Evolutionary conservation across 2,888 invertebrate genomes (phyloP).

Genomic region (Drosophila aldrichi): DNA sequence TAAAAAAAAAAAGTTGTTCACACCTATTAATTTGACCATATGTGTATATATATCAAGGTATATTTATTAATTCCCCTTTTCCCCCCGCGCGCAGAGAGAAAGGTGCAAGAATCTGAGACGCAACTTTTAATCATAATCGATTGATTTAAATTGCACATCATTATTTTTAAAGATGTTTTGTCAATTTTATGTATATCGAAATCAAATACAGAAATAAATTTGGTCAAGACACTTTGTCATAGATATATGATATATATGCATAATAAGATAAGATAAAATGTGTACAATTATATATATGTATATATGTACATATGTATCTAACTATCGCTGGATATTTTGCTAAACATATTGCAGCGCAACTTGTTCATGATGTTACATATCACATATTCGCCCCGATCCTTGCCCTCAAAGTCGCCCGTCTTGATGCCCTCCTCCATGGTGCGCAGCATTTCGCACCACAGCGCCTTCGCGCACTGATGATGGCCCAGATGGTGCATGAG

Average conservation of each 20-base stretch:
- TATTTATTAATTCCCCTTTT: background rate
- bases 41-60: background rate
- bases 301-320: background rate
- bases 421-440: conserved; percentile 68
- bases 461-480: conserved; percentile 37
- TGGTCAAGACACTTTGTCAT: conserved; percentile 13
- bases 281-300: background rate
- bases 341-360: conserved; percentile 53
- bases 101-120: conserved; percentile 30
- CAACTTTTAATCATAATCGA: conserved; percentile 45
- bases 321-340: background rate
- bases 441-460: conserved; percentile 63
- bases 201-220: conserved; percentile 5
- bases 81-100: conserved; percentile 27
- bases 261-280: background rate
- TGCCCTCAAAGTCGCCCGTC: conserved; percentile 70
- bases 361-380: conserved; percentile 68
- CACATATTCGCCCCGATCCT: conserved; percentile 63
- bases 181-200: conserved; percentile 29
- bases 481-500: conserved; percentile 65
- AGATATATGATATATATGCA: background rate
- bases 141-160: background rate
- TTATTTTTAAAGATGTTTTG: conserved; percentile 19
- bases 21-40: no score
- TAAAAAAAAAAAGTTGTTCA: no score